Conservation (phyloP, 1,140 invertebrate genomes). For the Ceratosolen fusciceps region DNA sequence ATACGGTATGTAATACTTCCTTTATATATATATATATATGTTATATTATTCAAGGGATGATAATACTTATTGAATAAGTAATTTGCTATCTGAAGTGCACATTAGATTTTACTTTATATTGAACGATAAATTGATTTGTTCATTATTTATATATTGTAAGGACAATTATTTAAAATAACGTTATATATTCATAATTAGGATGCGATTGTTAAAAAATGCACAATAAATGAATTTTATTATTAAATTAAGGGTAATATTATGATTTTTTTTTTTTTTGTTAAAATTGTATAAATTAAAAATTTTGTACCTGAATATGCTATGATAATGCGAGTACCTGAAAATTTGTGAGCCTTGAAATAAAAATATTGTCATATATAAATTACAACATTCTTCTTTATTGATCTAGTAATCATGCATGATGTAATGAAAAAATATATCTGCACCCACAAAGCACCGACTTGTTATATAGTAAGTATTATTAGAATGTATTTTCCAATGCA, state of each 20-base stretch:
- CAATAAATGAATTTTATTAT: not conserved
- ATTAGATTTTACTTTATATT: not conserved
- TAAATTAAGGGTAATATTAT: too few species aligned
- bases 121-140: not conserved
- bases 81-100: not conserved
- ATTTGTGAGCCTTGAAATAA: constrained; percentile 9
- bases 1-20: too few species aligned
- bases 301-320: constrained; percentile 6
- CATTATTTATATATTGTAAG: not conserved
- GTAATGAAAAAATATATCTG: too few species aligned
- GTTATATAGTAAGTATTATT: too few species aligned
- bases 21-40: too few species aligned
- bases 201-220: not conserved
- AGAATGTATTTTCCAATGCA: too few species aligned
- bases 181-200: not conserved
- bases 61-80: not conserved
- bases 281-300: not conserved
- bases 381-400: not conserved
- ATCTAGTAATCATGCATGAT: too few species aligned
- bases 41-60: too few species aligned
- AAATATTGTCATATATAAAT: not conserved
- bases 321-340: constrained; percentile 3
- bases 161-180: not conserved
- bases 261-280: not conserved
- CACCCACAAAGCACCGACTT: too few species aligned